Conservation (phyloP, 2,888 invertebrate genomes). For the Cheiracanthium punctorium region DNA sequence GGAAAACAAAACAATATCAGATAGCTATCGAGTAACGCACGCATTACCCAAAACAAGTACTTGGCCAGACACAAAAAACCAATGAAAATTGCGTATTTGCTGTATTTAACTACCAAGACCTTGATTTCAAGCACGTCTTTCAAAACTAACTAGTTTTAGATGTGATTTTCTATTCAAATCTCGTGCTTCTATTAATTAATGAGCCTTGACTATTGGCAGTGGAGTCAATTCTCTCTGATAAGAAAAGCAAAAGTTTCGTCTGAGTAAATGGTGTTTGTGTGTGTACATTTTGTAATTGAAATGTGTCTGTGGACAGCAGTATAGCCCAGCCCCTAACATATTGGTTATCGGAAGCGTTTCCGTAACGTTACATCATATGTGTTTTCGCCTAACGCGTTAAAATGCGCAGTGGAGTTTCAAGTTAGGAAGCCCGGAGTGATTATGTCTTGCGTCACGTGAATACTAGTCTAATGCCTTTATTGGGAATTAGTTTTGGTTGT, state of each 20-base stretch:
- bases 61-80: neutral
- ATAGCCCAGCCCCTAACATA: too few species aligned
- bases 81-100: neutral
- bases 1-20: neutral
- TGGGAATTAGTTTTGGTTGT: too few species aligned
- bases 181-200: constrained; percentile 28
- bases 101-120: neutral
- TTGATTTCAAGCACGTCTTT: constrained; percentile 3
- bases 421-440: too few species aligned
- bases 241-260: too few species aligned
- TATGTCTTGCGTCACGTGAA: too few species aligned
- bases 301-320: too few species aligned
- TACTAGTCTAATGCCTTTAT: too few species aligned
- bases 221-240: neutral
- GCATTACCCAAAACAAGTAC: neutral
- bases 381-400: too few species aligned
- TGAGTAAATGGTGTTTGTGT: too few species aligned
- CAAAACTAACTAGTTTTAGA: neutral
- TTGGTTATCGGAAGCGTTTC: too few species aligned
- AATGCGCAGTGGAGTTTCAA: too few species aligned
- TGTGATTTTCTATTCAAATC: constrained; percentile 2
- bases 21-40: neutral
- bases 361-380: too few species aligned
- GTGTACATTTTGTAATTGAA: neutral
- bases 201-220: constrained; percentile 36